Evolutionary conservation across 2,888 invertebrate species (phyloP).

Genomic region (Vannuccia rotundouncinata): DNA sequence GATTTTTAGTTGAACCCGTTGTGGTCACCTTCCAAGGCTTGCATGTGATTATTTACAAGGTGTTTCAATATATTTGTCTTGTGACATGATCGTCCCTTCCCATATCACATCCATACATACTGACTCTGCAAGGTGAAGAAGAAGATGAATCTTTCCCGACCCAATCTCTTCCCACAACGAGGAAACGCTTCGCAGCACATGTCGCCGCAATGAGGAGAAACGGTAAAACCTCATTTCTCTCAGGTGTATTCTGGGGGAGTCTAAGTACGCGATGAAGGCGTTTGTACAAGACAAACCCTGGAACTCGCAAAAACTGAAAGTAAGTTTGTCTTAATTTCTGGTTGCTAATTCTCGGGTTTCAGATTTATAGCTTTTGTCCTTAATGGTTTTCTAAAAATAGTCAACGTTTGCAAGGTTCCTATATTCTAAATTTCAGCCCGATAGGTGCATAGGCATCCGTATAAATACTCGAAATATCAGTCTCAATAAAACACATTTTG

Average conservation of each 20-base stretch:
- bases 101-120: neutral
- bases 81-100: neutral
- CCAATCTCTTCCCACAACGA: neutral
- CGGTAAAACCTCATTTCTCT: neutral
- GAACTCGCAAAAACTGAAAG: neutral
- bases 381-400: neutral
- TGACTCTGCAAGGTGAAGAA: neutral
- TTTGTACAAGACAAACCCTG: neutral
- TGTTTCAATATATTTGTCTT: no score
- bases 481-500: neutral
- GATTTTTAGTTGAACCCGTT: no score
- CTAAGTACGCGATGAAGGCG: neutral
- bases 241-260: neutral
- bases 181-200: neutral
- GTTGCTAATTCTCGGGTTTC: neutral
- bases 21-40: no score
- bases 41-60: no score
- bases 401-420: neutral
- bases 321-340: neutral
- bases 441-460: neutral
- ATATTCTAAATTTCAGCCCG: neutral
- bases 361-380: neutral
- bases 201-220: neutral
- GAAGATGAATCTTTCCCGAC: neutral
- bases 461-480: neutral